Conservation (phyloP, 2,113 vertebrate species). For the Australoheros scitulus region DNA sequence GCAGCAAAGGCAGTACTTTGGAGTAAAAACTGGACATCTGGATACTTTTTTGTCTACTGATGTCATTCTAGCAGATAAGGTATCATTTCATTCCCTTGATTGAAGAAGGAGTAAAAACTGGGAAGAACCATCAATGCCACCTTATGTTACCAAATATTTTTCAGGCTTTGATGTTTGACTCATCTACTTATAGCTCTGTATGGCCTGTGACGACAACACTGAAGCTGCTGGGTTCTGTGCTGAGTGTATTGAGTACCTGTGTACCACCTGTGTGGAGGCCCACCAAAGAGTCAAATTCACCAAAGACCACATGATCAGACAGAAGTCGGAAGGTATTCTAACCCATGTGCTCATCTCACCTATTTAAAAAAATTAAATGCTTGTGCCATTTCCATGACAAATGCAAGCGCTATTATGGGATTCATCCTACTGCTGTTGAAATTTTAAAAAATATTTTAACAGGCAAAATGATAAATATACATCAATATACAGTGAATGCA, state of each 20-base stretch:
- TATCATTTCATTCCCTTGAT: neutral
- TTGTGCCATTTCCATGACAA: slow-evolving; percentile 11
- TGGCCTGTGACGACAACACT: slow-evolving; percentile 94
- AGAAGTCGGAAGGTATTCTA: slow-evolving; percentile 87
- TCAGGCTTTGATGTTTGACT: neutral
- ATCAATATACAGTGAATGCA: neutral
- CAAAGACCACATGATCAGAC: slow-evolving; percentile 91
- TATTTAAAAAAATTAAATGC: neutral
- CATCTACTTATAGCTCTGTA: slow-evolving; percentile 84
- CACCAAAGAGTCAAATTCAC: slow-evolving; percentile 97
- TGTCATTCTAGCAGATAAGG: neutral
- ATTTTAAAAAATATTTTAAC: neutral
- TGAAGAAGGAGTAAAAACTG: neutral
- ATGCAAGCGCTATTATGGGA: neutral
- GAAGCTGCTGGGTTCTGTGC: slow-evolving; percentile 93
- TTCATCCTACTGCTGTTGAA: neutral
- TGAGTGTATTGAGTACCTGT: slow-evolving; percentile 94
- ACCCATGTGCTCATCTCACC: neutral
- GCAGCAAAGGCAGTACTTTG: neutral
- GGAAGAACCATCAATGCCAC: neutral
- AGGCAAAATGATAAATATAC: neutral
- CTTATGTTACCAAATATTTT: neutral
- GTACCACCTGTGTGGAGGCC: slow-evolving; percentile 92
- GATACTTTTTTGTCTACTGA: neutral
- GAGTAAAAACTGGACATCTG: neutral